Evolutionary conservation across 2,113 vertebrate species (phyloP).

Genomic region (Heteronetta atricapilla): DNA sequence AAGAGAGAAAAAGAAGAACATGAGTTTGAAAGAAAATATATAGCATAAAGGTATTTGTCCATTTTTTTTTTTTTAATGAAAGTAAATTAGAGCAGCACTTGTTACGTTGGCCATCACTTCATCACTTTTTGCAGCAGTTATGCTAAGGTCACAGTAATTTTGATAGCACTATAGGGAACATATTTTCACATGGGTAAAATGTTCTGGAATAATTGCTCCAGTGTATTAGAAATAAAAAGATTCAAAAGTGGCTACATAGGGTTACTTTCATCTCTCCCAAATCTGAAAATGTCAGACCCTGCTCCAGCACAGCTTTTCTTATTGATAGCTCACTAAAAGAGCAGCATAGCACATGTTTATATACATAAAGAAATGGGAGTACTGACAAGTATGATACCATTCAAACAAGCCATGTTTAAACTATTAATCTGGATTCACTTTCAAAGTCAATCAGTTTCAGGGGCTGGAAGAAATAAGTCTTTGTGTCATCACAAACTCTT

Average conservation of each 20-base stretch:
- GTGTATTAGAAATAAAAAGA: conserved; percentile 5
- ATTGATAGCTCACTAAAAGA: background rate
- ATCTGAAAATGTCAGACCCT: background rate
- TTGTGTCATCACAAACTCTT: background rate
- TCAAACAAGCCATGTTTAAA: background rate
- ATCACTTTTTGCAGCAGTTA: background rate
- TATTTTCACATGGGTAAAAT: background rate
- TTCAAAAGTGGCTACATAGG: background rate
- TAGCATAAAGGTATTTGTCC: background rate
- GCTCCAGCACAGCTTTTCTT: background rate
- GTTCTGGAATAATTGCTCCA: conserved; percentile 27
- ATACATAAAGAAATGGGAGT: background rate
- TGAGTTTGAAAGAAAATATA: background rate
- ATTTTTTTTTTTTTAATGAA: background rate
- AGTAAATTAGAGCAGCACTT: conserved; percentile 18
- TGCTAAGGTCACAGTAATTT: background rate
- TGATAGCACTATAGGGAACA: background rate
- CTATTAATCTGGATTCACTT: background rate
- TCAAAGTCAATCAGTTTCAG: background rate
- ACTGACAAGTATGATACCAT: background rate
- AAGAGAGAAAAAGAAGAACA: background rate
- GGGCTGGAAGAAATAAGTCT: background rate
- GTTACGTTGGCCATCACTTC: background rate
- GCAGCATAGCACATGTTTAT: background rate
- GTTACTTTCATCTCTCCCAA: conserved; percentile 7